Conservation (phyloP, 2,113 vertebrate species). For the Xerus inauris region DNA sequence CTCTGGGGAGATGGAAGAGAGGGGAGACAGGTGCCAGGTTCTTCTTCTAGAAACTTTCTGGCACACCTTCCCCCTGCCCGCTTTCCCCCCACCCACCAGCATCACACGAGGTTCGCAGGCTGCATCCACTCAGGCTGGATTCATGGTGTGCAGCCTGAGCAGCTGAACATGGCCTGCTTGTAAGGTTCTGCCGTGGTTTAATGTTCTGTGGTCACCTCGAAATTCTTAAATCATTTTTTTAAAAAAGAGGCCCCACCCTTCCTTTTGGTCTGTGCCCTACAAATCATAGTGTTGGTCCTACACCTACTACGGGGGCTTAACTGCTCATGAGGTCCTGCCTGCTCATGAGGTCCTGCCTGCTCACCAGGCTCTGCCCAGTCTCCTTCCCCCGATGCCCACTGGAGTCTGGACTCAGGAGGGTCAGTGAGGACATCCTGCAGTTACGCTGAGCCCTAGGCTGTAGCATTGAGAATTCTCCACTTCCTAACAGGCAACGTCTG, state of each 20-base stretch:
- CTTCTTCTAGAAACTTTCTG: not conserved
- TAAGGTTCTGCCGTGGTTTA: not conserved
- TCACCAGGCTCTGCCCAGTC: not conserved
- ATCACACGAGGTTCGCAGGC: not conserved
- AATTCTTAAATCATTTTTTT: not conserved
- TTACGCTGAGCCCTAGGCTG: accelerated
- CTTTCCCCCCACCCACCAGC: not conserved
- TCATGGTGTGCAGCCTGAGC: accelerated
- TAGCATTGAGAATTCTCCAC: not conserved
- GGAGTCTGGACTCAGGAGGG: not conserved
- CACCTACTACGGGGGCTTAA: not conserved
- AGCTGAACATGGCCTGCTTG: accelerated
- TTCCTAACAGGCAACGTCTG: not conserved
- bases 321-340: not conserved
- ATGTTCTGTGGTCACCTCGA: not conserved
- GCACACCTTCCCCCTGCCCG: too few relatives aligned
- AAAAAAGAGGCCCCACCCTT: not conserved
- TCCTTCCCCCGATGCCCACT: too few relatives aligned
- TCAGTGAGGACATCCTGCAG: accelerated
- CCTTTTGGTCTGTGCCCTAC: not conserved
- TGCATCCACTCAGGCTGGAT: accelerated
- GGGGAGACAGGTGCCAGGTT: not conserved
- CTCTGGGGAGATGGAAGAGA: too few relatives aligned
- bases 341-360: accelerated
- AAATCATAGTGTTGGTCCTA: not conserved